Conservation (phyloP, 2,113 vertebrate genomes). For the Lasiurus borealis region DNA sequence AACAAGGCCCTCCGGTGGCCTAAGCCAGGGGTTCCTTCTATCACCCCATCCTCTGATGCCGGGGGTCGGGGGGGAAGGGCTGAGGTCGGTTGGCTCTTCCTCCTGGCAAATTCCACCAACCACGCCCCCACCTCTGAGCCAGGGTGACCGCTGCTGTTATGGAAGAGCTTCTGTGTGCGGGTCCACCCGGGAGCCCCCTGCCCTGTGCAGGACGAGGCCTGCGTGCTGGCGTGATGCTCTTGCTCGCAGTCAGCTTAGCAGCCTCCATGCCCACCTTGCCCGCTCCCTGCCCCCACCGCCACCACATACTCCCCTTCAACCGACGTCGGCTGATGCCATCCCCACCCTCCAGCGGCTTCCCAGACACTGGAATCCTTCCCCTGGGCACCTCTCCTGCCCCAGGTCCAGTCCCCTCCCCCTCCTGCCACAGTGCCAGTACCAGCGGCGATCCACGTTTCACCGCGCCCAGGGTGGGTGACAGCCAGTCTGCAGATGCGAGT, state of each 20-base stretch:
- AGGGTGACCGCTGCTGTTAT: rapidly evolving
- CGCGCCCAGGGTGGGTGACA: neutral
- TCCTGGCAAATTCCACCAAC: neutral
- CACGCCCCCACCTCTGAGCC: neutral
- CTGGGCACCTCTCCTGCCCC: neutral
- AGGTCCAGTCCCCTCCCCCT: neutral
- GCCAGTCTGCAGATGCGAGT: neutral
- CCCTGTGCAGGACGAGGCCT: too few species aligned
- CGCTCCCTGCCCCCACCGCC: too few species aligned
- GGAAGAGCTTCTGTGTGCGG: too few species aligned
- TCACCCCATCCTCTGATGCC: neutral
- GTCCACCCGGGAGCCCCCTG: neutral
- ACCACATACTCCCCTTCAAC: neutral
- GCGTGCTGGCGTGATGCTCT: rapidly evolving
- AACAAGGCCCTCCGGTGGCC: rapidly evolving
- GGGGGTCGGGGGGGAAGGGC: too few species aligned
- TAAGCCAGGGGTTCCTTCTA: rapidly evolving
- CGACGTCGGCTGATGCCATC: neutral
- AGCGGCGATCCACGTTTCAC: neutral
- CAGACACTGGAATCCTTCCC: neutral
- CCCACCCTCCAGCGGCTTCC: neutral
- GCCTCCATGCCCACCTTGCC: neutral
- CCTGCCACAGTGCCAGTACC: neutral
- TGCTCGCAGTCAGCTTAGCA: rapidly evolving
- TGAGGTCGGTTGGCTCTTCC: neutral